These are phyloP conservation scores for Neoniphon sammara DNA, from an alignment of 2,797 vertebrate genomes.

Conservation along the genomic window DNA sequence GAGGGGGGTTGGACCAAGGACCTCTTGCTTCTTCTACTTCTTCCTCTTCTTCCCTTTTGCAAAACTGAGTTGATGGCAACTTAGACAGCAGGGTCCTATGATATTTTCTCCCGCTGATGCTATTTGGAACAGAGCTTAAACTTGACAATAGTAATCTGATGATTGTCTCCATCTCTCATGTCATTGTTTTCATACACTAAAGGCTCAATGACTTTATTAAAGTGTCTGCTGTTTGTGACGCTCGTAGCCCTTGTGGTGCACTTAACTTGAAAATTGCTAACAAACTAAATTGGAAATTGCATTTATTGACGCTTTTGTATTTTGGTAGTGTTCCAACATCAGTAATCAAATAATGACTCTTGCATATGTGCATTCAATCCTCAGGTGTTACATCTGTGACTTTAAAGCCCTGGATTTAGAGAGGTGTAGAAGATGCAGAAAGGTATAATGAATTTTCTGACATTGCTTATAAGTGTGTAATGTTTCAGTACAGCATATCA, in stretches of 20 bases:
- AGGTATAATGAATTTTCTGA: slow-evolving; percentile 37
- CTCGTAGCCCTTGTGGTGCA: too few species aligned
- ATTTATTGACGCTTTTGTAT: not conserved
- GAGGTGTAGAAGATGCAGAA: slow-evolving; percentile 62
- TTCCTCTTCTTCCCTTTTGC: slow-evolving; percentile 4
- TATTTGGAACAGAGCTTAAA: not conserved
- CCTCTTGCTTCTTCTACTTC: too few species aligned
- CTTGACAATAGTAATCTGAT: not conserved
- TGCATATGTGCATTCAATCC: not conserved
- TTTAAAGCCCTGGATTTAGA: not conserved
- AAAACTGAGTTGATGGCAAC: slow-evolving; percentile 9
- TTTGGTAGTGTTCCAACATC: not conserved
- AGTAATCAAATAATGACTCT: not conserved
- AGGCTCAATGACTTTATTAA: not conserved
- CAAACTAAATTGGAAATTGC: not conserved
- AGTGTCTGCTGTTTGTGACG: too few species aligned
- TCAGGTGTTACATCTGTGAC: slow-evolving; percentile 26
- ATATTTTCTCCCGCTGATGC: not conserved
- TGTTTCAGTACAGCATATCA: not conserved
- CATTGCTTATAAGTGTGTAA: not conserved
- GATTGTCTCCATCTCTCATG: not conserved
- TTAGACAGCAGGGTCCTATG: not conserved
- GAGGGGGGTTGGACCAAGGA: too few species aligned
- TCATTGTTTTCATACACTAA: not conserved
- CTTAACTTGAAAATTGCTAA: not conserved